Conservation (phyloP, 2,113 vertebrate species). For the Balaeniceps rex region DNA sequence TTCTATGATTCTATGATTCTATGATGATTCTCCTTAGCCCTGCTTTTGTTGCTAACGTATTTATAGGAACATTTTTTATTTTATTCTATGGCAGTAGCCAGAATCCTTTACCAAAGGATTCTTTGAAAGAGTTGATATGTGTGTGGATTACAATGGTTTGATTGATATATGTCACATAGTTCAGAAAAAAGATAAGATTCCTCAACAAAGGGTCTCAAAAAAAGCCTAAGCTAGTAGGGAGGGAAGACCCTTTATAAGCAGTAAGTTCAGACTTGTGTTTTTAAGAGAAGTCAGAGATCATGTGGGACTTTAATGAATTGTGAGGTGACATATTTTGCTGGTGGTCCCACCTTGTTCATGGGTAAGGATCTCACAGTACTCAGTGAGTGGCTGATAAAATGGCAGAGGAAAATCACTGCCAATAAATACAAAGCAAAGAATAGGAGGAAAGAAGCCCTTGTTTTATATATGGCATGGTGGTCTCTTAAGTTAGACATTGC, state of each 20-base stretch:
- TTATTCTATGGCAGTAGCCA: not conserved
- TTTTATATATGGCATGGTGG: not conserved
- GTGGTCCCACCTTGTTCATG: not conserved
- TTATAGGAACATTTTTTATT: not conserved
- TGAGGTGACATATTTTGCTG: not conserved
- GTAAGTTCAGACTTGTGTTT: not conserved
- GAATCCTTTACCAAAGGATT: not conserved
- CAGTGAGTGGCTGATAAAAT: not conserved
- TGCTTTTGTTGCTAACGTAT: not conserved
- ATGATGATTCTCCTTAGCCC: not conserved
- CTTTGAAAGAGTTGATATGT: not conserved
- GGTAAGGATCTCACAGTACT: not conserved
- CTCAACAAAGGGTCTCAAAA: not conserved
- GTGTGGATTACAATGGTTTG: not conserved
- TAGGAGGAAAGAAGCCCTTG: not conserved
- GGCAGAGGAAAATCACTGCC: not conserved
- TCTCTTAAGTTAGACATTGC: not conserved
- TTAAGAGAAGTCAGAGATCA: not conserved
- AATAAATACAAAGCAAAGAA: not conserved
- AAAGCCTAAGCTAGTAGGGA: fast-evolving
- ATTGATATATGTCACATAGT: not conserved
- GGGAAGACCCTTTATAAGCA: not conserved
- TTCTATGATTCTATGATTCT: too few relatives aligned
- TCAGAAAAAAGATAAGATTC: not conserved
- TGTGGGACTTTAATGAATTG: not conserved